Evolutionary conservation across 1,140 invertebrate genomes (phyloP), one percentile per base, ranked within the genome.

Genomic region (Steinernema khuongi): DNA sequence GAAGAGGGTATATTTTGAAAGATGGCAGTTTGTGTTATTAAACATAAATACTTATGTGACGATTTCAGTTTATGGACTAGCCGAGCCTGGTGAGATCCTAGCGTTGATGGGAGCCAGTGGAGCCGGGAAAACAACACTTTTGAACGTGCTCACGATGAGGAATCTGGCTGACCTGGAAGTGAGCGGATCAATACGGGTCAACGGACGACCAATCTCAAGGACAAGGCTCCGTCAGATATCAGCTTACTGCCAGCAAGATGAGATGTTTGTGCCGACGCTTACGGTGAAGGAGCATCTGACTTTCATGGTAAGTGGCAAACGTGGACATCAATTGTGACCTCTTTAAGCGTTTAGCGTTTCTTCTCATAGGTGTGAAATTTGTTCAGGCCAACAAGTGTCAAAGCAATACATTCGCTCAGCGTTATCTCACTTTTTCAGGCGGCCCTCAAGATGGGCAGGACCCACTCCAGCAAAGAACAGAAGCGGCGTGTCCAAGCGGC

Each of bases 201-300:
- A 86, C 80, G 86, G 84, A 30, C 11, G 50, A 60, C 50, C 50
- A 4, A 60, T 60, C 4, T 60, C 50, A 4, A 11, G 50, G 26
- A 22, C 11, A 4, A 7, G 50, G 19, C 19, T 60, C 2, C 7
- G 50, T 7, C 90, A 91, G 1, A 88, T 92, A 17, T 93, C 92
- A 74, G 95, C 93, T 0, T 97, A 97, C 81, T 94, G 97, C 0
- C 94, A 97, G 85, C 95, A 98, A 86, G 91, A 94, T 77, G 93
- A 96, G 86, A 86, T 95, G n/a, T 96, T 96, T 84, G 91, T 96
- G 73, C 92, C 92, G 0, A 93, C 91, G 0, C 87, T 96, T n/a
- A 96, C 93, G 0, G 93, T 94, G 1, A 88, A 88, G 71, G 94
- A 97, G 82, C 94, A 96, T 87, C 88, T 97, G 1, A 88, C 91